phyloP scores from a whole-genome alignment of 2,113 vertebrate species.

The Epinephelus lanceolatus region DNA sequence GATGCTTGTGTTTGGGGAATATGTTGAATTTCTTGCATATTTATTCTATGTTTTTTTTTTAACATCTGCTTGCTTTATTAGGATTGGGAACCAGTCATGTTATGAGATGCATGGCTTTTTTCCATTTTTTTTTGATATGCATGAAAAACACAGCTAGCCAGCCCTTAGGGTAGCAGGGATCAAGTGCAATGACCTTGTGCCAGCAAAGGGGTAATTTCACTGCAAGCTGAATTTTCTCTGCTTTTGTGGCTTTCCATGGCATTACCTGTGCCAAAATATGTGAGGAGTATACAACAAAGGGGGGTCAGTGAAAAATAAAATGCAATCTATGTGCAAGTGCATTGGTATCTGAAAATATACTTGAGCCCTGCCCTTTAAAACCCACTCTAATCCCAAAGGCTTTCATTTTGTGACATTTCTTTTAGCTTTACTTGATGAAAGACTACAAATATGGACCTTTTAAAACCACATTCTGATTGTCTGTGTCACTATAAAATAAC shows the following conservation, averaged over 20 bases:
- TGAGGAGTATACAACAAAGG: not conserved
- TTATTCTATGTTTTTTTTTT: not conserved
- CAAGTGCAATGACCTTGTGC: constrained; percentile 26
- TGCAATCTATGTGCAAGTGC: not conserved
- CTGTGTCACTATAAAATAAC: not conserved
- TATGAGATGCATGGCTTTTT: not conserved
- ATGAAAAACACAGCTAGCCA: constrained; percentile 2
- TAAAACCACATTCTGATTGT: not conserved
- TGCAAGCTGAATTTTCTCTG: constrained; percentile 4
- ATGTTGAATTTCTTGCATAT: not conserved
- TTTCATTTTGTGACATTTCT: not conserved
- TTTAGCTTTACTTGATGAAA: not conserved
- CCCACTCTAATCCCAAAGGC: not conserved
- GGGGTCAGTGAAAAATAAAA: not conserved
- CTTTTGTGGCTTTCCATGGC: not conserved
- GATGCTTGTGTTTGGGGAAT: not conserved
- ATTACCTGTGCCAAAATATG: constrained; percentile 3
- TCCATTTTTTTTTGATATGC: not conserved
- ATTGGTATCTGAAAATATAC: not conserved
- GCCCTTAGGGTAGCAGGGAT: not conserved
- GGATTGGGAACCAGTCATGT: not conserved
- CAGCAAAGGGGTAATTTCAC: constrained; percentile 14
- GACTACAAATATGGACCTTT: not conserved
- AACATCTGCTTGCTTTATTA: not conserved
- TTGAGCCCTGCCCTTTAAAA: not conserved